These are phyloP conservation scores for Drymodes brunneopygia DNA, from an alignment of 2,113 vertebrate genomes.

Conservation along the genomic window DNA sequence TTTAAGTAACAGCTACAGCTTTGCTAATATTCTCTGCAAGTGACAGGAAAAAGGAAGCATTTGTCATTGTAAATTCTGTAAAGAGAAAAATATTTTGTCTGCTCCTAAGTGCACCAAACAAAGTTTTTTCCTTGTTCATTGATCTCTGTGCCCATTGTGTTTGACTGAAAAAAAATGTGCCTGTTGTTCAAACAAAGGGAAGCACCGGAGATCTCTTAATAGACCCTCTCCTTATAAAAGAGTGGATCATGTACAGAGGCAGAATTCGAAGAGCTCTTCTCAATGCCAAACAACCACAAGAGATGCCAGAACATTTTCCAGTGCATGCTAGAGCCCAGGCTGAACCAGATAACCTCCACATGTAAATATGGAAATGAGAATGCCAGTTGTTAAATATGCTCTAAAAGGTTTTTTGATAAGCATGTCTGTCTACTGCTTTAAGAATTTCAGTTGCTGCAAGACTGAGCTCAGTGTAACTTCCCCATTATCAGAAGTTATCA, in stretches of 20 bases:
- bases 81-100: constrained; percentile 24
- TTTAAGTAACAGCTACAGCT: background rate
- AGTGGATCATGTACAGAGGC: background rate
- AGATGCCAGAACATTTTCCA: background rate
- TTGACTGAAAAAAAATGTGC: background rate
- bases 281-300: background rate
- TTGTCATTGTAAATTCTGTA: constrained; percentile 11
- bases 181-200: constrained; percentile 21
- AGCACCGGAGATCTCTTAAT: background rate
- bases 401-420: background rate
- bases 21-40: background rate
- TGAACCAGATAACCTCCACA: background rate
- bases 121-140: constrained; percentile 7
- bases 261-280: background rate
- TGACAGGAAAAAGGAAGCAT: constrained; percentile 33
- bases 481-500: background rate
- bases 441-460: background rate
- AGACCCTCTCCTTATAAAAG: background rate
- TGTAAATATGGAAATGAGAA: background rate
- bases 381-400: background rate
- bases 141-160: background rate
- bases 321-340: background rate
- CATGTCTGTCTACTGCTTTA: background rate
- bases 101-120: background rate
- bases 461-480: background rate